Conservation (phyloP, 2,113 vertebrate species). For the Aepyceros melampus region DNA sequence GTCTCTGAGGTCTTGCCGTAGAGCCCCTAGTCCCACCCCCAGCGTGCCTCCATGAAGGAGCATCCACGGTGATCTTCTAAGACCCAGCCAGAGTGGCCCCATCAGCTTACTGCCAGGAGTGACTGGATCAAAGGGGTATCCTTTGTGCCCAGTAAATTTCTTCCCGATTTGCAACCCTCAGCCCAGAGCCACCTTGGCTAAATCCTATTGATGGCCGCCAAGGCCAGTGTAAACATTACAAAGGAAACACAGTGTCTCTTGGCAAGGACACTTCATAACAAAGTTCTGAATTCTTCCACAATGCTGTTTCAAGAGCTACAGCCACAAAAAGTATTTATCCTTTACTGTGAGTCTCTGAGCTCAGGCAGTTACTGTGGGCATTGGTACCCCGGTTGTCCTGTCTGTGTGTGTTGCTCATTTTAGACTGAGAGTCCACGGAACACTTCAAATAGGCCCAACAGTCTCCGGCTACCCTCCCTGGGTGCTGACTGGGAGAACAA, state of each 20-base stretch:
- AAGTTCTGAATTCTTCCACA: neutral
- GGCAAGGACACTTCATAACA: conserved; percentile 18
- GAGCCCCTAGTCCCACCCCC: too few relatives aligned
- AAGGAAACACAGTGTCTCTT: conserved; percentile 62
- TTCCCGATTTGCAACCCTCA: neutral
- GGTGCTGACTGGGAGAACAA: neutral
- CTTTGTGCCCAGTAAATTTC: neutral
- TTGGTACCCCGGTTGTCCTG: neutral
- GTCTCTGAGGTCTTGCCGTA: neutral
- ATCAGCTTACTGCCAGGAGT: neutral
- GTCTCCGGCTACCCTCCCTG: neutral
- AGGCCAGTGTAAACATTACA: conserved; percentile 51
- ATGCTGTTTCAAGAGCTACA: neutral
- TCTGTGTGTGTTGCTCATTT: neutral
- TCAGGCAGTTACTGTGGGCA: neutral
- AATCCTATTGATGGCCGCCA: neutral
- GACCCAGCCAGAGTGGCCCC: neutral
- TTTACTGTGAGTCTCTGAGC: neutral
- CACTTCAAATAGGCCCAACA: neutral
- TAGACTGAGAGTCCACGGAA: neutral
- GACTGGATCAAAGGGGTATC: neutral
- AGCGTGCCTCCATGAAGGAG: neutral
- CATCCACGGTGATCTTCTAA: accelerated
- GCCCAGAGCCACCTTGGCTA: neutral
- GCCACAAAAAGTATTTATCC: neutral